Conservation (phyloP, 2,888 invertebrate genomes). For the Camponotus fellah region DNA sequence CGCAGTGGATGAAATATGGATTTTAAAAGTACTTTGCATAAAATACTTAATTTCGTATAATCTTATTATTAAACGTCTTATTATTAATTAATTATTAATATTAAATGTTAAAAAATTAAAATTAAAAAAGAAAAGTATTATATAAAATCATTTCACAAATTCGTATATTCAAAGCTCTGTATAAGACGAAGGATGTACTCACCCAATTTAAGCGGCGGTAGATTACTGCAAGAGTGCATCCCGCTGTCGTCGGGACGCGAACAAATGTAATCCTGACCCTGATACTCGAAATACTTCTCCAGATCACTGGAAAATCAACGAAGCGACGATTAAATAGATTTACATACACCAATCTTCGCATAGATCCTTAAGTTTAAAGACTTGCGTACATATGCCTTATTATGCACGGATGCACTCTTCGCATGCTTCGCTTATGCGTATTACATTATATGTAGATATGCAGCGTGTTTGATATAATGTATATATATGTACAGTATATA, state of each 20-base stretch:
- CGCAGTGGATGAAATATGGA: neutral
- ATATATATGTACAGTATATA: conserved; percentile 38
- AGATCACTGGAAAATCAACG: conserved; percentile 86
- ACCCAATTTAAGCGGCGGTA: conserved; percentile 90
- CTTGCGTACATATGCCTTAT: conserved; percentile 68
- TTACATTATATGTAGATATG: conserved; percentile 65
- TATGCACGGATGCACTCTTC: conserved; percentile 80
- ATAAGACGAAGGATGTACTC: conserved; percentile 65
- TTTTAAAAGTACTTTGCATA: neutral
- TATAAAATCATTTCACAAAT: neutral
- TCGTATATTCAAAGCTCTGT: neutral
- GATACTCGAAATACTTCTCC: conserved; percentile 95
- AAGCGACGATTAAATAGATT: conserved; percentile 64
- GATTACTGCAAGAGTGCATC: conserved; percentile 95
- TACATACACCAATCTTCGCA: neutral
- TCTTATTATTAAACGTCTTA: neutral
- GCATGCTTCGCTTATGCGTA: conserved; percentile 78
- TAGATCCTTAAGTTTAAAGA: conserved; percentile 62
- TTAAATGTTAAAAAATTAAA: conserved; percentile 11
- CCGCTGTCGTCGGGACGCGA: conserved; percentile 97
- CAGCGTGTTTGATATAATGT: conserved; percentile 61
- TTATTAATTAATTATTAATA: no score
- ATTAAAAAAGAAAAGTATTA: neutral
- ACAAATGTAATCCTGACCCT: conserved; percentile 99
- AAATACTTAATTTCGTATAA: neutral